A percentile compares a stretch with the other conserved stretches of the same genome.
Evolutionary conservation across 2,113 vertebrate species (phyloP).

Genomic region (Erinaceus europaeus): DNA sequence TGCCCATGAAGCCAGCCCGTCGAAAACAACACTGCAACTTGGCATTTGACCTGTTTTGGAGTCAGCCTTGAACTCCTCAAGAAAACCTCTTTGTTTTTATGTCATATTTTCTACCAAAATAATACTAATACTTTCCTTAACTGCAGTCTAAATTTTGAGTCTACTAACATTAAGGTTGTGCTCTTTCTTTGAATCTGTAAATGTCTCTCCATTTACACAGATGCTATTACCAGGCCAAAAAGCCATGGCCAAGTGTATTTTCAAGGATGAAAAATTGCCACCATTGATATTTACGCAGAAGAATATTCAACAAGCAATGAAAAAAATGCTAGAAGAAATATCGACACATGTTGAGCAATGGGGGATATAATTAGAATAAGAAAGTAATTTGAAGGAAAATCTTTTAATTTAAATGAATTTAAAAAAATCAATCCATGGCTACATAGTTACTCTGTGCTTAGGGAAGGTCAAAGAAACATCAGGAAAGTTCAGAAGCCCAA

Average conservation of each 20-base stretch:
- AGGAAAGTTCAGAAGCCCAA: background rate
- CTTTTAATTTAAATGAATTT: constrained; percentile 34
- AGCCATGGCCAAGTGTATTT: background rate
- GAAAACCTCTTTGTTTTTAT: background rate
- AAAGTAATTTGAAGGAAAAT: constrained; percentile 22
- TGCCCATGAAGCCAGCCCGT: too few species aligned
- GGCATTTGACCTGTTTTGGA: too few species aligned
- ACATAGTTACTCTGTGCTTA: background rate
- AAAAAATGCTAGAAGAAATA: background rate
- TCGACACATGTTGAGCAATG: constrained; percentile 1
- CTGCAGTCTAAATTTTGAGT: background rate
- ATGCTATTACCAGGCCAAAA: background rate
- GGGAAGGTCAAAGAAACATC: background rate
- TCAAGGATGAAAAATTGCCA: background rate
- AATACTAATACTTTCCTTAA: background rate
- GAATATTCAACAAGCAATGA: background rate
- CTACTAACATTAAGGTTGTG: background rate
- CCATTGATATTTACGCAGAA: background rate
- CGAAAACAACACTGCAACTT: too few species aligned
- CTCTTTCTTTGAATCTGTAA: background rate
- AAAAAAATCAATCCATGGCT: background rate
- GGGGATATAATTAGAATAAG: background rate
- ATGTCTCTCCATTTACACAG: background rate
- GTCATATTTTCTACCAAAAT: background rate
- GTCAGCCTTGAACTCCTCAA: too few species aligned